Evolutionary conservation across 2,113 vertebrate genomes (phyloP), one percentile per base, ranked within the genome.

Genomic region (human (Homo sapiens)): DNA sequence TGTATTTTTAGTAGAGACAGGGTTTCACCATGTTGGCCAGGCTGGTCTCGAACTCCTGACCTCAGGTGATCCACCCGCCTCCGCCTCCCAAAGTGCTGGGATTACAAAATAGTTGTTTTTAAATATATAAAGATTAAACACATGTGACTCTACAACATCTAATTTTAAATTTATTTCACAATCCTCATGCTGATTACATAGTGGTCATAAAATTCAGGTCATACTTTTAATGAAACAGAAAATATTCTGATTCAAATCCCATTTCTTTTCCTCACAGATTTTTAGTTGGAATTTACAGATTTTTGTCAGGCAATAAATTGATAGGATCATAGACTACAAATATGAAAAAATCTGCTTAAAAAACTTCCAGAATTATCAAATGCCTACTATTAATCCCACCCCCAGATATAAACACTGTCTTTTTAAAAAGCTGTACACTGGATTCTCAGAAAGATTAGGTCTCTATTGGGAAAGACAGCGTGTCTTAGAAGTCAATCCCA

Each of bases 401-500:
- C 2, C 11, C 40, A 96, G 94, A 92, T 72, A 70, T 70, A 93
- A 97, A 92, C 73, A 66, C 61, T 84, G 40, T 90, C 83, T 87
- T 86, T 97, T 97, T 72, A 89, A 93, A 97, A 96, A 85, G 35
- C 55, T 59, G 23, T 57, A 32, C 30, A 12, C 85, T 78, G 66
- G 30, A 89, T 61, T 87, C 87, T 96, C 20, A 0, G 78, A 95
- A 96, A 89, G 68, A 94, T 92, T 93, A 89, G 55, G 12, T 78
- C 70, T 89, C 96, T 94, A 48, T 78, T 89, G 79, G 27, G 80
- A 97, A 95, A 94, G 89, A 57, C 48, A 93, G 48, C 3, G 68
- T 97, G 81, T 75, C 82, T 96, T 59, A 91, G 59, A 97, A 97
- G 93, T 94, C 92, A 97, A 84, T 86, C 52, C 61, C 55, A 89